Conservation (phyloP, 2,113 vertebrate species). For the Elgaria multicarinata region DNA sequence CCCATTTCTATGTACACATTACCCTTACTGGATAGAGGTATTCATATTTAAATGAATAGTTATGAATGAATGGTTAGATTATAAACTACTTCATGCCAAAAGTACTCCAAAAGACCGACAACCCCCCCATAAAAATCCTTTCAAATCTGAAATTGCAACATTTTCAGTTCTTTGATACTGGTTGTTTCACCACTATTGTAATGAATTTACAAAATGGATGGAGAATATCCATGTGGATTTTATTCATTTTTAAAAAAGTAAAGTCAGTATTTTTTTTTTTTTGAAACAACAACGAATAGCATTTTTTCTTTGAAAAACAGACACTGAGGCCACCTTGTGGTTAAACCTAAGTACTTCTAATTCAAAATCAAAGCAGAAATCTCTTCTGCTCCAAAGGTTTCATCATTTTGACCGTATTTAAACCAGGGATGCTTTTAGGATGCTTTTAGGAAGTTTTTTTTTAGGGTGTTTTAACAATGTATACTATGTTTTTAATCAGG, state of each 20-base stretch:
- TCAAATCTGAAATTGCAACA: not conserved
- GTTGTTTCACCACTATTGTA: not conserved
- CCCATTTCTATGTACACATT: not conserved
- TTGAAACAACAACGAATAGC: not conserved
- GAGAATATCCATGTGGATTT: not conserved
- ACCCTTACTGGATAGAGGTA: not conserved
- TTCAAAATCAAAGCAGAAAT: not conserved
- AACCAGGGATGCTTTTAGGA: not conserved
- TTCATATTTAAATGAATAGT: not conserved
- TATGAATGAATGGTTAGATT: not conserved
- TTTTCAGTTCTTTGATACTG: not conserved
- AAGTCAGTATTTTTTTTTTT: not conserved
- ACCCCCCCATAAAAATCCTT: not conserved
- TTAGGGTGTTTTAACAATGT: too few species aligned
- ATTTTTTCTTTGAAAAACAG: rapidly evolving
- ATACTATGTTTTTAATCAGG: too few species aligned
- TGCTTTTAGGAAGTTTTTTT: too few species aligned
- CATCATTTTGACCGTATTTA: not conserved
- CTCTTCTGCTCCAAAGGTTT: not conserved
- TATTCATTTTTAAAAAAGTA: not conserved
- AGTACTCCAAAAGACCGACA: not conserved
- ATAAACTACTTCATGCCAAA: not conserved
- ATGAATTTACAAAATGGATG: not conserved
- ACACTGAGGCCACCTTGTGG: constrained; percentile 74
- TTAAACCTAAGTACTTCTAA: not conserved